phyloP scores from a whole-genome alignment of 2,113 vertebrate species.

The Eolophus roseicapilla region DNA sequence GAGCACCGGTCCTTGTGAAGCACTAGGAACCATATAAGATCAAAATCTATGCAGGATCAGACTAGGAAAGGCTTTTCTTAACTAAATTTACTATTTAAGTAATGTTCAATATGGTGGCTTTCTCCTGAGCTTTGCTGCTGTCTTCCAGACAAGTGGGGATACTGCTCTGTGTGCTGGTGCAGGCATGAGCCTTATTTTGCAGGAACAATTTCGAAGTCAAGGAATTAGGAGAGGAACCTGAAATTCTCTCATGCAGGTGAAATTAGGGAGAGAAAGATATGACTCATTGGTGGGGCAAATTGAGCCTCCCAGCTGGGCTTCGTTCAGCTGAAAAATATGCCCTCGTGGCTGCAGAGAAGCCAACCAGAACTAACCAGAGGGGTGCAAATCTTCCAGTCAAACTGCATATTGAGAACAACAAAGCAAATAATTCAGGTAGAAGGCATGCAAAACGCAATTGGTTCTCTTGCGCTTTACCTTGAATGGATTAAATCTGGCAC shows the following conservation, averaged over 20 bases:
- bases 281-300: conserved; percentile 65
- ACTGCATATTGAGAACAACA: conserved; percentile 66
- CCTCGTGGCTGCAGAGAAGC: conserved; percentile 52
- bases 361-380: conserved; percentile 63
- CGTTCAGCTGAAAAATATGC: conserved; percentile 65
- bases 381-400: conserved; percentile 66
- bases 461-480: conserved; percentile 41
- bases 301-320: conserved; percentile 58
- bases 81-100: not conserved
- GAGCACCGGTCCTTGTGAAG: not conserved
- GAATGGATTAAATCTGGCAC: conserved; percentile 63
- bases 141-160: not conserved
- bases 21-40: not conserved
- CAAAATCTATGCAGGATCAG: not conserved
- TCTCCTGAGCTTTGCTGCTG: not conserved
- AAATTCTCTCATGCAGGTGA: conserved; percentile 30
- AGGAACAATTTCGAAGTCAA: not conserved
- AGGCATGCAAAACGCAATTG: conserved; percentile 62
- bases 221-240: conserved; percentile 26
- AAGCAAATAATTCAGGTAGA: conserved; percentile 66
- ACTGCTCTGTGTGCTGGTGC: not conserved
- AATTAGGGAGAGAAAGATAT: conserved; percentile 31
- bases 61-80: not conserved
- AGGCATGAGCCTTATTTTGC: not conserved
- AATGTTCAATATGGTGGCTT: not conserved